These are phyloP conservation scores for Xerus inauris DNA, from an alignment of 2,113 vertebrate species.

Conservation along the genomic window DNA sequence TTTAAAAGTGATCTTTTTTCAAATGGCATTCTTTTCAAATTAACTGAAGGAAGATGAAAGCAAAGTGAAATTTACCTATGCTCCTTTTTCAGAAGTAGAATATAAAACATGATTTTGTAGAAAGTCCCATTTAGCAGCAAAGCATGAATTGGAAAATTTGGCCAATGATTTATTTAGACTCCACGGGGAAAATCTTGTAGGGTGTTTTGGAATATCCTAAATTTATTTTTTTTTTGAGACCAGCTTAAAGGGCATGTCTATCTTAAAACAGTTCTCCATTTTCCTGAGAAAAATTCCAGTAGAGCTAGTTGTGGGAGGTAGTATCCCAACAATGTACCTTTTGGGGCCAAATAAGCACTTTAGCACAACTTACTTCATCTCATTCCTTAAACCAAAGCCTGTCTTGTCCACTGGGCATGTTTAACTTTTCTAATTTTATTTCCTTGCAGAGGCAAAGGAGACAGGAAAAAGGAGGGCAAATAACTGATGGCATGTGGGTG, in stretches of 20 bases:
- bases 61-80: constrained; percentile 40
- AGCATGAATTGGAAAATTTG: constrained; percentile 71
- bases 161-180: constrained; percentile 75
- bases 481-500: constrained; percentile 67
- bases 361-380: constrained; percentile 57
- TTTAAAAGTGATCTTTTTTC: constrained; percentile 46
- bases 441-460: constrained; percentile 67
- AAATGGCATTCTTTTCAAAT: constrained; percentile 47
- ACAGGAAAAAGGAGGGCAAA: constrained; percentile 63
- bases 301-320: constrained; percentile 70
- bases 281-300: constrained; percentile 72
- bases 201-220: constrained; percentile 74
- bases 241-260: constrained; percentile 71
- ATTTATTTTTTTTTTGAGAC: constrained; percentile 79
- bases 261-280: constrained; percentile 77
- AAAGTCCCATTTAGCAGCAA: constrained; percentile 64
- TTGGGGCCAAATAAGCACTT: constrained; percentile 73
- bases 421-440: constrained; percentile 79
- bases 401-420: constrained; percentile 61
- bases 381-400: constrained; percentile 56
- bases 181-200: constrained; percentile 71
- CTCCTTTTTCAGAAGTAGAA: constrained; percentile 48
- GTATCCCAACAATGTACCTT: constrained; percentile 71
- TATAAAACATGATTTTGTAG: constrained; percentile 61
- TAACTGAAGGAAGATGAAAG: constrained; percentile 22